Conservation (phyloP, 2,888 invertebrate species). For the Aphrophora alni region DNA sequence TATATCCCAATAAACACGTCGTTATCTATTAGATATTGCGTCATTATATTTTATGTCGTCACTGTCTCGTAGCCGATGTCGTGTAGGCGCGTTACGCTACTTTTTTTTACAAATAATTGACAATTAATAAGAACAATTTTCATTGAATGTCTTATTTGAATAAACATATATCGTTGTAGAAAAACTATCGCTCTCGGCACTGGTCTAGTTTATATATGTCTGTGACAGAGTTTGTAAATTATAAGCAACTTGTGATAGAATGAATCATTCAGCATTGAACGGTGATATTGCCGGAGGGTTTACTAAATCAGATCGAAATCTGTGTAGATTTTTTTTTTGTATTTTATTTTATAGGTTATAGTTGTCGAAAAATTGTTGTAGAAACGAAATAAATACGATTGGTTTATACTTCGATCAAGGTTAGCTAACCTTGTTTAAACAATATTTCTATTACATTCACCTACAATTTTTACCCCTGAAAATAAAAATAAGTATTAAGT, state of each 20-base stretch:
- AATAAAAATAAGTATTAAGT: too few relatives aligned
- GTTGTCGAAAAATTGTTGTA: too few relatives aligned
- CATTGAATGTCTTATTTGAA: constrained; percentile 9
- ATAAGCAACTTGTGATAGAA: background rate
- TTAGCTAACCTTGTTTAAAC: too few relatives aligned
- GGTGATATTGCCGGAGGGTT: background rate
- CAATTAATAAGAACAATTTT: constrained; percentile 1
- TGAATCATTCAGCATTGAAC: background rate
- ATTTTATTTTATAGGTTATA: too few relatives aligned
- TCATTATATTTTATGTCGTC: background rate
- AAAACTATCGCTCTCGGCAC: background rate
- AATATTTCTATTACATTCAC: too few relatives aligned
- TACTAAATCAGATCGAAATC: background rate
- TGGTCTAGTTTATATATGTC: background rate
- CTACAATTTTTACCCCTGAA: too few relatives aligned
- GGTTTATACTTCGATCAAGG: too few relatives aligned
- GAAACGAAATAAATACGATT: too few relatives aligned
- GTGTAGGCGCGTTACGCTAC: background rate
- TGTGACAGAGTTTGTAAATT: background rate
- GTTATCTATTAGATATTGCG: background rate
- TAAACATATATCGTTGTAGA: background rate
- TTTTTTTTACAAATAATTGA: background rate
- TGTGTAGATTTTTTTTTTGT: too few relatives aligned
- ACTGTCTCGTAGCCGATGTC: background rate
- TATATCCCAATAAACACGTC: background rate